phyloP scores from a whole-genome alignment of 2,797 vertebrate genomes.

The Peromyscus nudipes region DNA sequence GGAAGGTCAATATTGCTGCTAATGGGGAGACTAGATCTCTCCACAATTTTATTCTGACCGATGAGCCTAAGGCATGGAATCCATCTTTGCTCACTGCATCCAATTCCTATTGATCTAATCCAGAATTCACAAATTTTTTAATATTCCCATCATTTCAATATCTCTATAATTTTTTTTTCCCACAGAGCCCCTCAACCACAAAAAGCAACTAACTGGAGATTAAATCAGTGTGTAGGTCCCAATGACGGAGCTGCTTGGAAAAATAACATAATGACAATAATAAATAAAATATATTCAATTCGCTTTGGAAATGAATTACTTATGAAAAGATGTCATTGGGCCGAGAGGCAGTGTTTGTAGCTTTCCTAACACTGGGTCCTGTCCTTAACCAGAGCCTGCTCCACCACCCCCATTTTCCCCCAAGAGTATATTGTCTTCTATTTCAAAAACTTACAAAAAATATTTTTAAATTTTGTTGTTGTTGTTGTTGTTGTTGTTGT shows the following conservation, averaged over 20 bases:
- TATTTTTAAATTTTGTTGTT: not conserved
- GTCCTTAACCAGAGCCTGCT: not conserved
- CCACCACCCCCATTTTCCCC: not conserved
- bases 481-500: no score
- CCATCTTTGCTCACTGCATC: not conserved
- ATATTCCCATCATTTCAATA: not conserved
- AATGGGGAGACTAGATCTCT: not conserved
- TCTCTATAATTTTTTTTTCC: constrained; percentile 9
- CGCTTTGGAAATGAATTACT: not conserved
- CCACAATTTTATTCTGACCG: not conserved
- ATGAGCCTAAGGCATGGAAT: not conserved
- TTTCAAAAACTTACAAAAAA: not conserved
- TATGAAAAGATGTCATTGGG: not conserved
- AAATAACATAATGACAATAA: not conserved
- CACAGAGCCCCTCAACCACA: not conserved
- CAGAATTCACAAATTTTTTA: constrained; percentile 4
- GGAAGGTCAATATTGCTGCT: no score
- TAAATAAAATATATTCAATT: not conserved
- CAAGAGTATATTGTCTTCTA: not conserved
- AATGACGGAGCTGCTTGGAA: not conserved
- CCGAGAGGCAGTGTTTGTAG: not conserved
- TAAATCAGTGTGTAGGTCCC: not conserved
- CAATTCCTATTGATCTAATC: not conserved
- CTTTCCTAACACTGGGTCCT: not conserved
- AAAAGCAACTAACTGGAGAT: constrained; percentile 22